phyloP scores from a whole-genome alignment of 2,113 vertebrate species.

The Epinephelus fuscoguttatus region DNA sequence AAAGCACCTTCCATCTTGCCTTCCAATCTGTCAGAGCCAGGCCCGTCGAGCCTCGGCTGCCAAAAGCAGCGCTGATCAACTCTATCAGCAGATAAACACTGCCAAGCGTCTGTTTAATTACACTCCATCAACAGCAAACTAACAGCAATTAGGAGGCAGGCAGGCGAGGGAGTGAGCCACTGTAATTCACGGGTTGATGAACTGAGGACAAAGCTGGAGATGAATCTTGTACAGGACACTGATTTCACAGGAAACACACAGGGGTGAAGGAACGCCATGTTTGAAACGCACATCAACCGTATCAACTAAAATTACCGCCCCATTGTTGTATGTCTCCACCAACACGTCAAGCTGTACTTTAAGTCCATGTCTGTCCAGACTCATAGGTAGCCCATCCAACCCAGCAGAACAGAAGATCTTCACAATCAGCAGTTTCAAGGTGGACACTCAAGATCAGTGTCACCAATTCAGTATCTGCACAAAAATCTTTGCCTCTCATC shows the following conservation, averaged over 20 bases:
- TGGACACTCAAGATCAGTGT: too few species aligned
- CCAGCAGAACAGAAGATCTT: too few species aligned
- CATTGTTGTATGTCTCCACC: too few species aligned
- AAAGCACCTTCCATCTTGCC: constrained; percentile 31
- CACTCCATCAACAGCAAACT: constrained; percentile 34
- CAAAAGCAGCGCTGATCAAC: constrained; percentile 45
- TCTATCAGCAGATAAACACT: constrained; percentile 33
- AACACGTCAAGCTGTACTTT: too few species aligned
- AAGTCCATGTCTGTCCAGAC: too few species aligned
- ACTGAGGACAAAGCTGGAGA: neutral
- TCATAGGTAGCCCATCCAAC: too few species aligned
- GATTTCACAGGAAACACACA: neutral
- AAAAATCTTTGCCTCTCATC: too few species aligned
- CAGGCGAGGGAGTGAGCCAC: neutral
- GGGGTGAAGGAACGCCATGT: neutral
- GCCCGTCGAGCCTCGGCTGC: constrained; percentile 21
- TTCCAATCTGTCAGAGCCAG: constrained; percentile 12
- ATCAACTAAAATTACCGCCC: too few species aligned
- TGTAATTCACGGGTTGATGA: constrained; percentile 19
- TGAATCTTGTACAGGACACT: neutral
- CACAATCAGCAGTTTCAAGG: too few species aligned
- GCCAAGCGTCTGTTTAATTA: constrained; percentile 49
- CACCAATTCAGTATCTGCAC: too few species aligned
- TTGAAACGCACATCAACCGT: neutral
- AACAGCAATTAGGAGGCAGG: constrained; percentile 38